phyloP scores from a whole-genome alignment of 2,113 vertebrate genomes.

The Rallus limicola region DNA sequence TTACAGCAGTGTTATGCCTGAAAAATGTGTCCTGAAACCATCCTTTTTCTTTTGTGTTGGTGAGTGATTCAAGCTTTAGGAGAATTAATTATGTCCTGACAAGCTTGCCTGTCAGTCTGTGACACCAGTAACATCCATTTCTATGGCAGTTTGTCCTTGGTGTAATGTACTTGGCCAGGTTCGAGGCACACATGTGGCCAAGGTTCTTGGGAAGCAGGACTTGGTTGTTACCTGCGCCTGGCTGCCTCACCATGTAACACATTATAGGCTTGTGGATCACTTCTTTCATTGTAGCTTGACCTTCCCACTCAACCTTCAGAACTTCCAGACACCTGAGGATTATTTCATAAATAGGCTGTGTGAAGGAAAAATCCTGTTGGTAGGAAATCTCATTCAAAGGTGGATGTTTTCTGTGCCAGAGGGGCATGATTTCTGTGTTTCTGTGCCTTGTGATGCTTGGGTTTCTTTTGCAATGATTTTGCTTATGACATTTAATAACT shows the following conservation, averaged over 20 bases:
- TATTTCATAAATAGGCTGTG: neutral
- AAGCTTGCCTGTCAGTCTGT: neutral
- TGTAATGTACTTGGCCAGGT: neutral
- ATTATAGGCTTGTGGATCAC: rapidly evolving
- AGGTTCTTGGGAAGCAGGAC: neutral
- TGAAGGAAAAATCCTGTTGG: neutral
- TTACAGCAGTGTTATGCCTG: neutral
- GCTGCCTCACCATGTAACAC: rapidly evolving
- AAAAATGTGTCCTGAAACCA: neutral
- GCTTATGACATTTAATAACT: neutral
- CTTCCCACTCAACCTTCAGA: neutral
- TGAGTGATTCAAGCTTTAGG: neutral
- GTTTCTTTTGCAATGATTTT: neutral
- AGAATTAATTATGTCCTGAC: neutral
- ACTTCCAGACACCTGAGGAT: neutral
- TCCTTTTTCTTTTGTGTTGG: neutral
- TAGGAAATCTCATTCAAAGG: neutral
- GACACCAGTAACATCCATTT: neutral
- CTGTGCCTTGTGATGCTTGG: neutral
- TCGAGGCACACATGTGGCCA: neutral
- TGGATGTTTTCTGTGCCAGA: neutral
- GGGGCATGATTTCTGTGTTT: neutral
- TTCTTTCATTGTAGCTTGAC: neutral
- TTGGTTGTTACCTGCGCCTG: neutral
- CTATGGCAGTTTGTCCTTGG: neutral